These are phyloP conservation scores for Asarcornis scutulata DNA, from an alignment of 2,113 vertebrate genomes.

Conservation along the genomic window DNA sequence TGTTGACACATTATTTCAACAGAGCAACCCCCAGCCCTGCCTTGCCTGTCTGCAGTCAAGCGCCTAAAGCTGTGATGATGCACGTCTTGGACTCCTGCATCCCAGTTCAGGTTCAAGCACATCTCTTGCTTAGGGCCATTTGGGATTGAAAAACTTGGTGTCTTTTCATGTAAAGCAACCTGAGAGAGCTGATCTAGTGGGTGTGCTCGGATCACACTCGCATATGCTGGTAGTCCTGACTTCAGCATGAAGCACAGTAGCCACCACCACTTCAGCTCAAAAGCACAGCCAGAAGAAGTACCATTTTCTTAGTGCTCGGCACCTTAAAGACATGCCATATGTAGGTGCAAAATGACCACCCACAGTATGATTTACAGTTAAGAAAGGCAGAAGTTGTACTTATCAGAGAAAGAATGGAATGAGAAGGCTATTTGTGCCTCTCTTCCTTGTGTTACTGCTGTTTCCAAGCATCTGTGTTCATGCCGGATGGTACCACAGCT, in stretches of 20 bases:
- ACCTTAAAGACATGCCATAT: neutral
- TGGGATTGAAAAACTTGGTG: neutral
- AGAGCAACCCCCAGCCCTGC: neutral
- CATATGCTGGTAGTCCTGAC: neutral
- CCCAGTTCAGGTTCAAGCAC: neutral
- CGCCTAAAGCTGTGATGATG: neutral
- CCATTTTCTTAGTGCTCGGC: neutral
- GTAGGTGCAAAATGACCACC: neutral
- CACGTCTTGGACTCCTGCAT: neutral
- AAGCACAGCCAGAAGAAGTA: neutral
- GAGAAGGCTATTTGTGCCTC: neutral
- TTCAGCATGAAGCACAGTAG: neutral
- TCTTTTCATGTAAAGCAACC: neutral
- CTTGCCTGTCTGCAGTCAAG: neutral
- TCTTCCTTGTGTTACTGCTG: neutral
- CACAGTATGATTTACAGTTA: neutral
- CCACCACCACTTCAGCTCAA: neutral
- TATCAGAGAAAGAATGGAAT: neutral
- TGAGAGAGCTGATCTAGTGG: neutral
- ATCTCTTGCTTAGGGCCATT: neutral
- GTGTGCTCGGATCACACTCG: neutral
- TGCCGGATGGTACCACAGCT: neutral
- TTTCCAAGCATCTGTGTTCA: neutral
- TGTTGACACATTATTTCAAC: neutral
- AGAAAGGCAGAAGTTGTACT: neutral